These are phyloP conservation scores for Lordiphosa collinella DNA, from an alignment of 1,140 invertebrate genomes.

Conservation along the genomic window DNA sequence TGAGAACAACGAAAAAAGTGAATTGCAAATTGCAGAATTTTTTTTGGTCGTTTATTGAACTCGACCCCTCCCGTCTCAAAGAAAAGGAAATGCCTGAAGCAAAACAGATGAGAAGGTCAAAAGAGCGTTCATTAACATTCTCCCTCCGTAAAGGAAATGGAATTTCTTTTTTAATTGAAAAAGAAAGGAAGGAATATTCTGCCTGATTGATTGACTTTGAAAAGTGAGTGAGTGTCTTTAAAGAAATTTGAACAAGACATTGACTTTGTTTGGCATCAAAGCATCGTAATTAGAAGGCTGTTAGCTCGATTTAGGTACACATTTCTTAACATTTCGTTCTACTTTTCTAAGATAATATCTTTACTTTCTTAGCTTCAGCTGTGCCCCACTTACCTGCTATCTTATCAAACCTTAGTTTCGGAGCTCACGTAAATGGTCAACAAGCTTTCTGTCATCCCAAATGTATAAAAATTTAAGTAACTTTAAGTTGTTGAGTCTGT, in stretches of 20 bases:
- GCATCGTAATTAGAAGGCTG: too few species aligned
- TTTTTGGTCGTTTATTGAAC: slow-evolving; percentile 36
- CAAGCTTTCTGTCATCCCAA: background rate
- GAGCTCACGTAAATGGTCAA: too few species aligned
- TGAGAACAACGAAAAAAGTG: slow-evolving; percentile 36
- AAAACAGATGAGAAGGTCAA: slow-evolving; percentile 1
- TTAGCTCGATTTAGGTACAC: too few species aligned
- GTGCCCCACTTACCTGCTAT: too few species aligned
- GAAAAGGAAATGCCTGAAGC: background rate
- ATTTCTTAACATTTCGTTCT: too few species aligned
- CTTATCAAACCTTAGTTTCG: too few species aligned
- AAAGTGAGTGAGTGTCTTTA: background rate
- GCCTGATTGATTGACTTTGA: background rate
- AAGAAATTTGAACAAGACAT: background rate
- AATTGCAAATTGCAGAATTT: slow-evolving; percentile 53
- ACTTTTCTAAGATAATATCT: too few species aligned
- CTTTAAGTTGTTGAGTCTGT: slow-evolving; percentile 18
- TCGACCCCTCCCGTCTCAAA: background rate
- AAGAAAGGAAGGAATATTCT: background rate
- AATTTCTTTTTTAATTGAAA: slow-evolving; percentile 4
- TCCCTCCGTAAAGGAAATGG: background rate
- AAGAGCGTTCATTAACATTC: slow-evolving; percentile 6
- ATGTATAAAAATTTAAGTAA: slow-evolving; percentile 24
- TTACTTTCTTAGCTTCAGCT: too few species aligned
- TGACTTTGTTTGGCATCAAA: too few species aligned